Evolutionary conservation across 2,113 vertebrate genomes (phyloP), one percentile per base, ranked within the genome.

Genomic region (Labrus mixtus): DNA sequence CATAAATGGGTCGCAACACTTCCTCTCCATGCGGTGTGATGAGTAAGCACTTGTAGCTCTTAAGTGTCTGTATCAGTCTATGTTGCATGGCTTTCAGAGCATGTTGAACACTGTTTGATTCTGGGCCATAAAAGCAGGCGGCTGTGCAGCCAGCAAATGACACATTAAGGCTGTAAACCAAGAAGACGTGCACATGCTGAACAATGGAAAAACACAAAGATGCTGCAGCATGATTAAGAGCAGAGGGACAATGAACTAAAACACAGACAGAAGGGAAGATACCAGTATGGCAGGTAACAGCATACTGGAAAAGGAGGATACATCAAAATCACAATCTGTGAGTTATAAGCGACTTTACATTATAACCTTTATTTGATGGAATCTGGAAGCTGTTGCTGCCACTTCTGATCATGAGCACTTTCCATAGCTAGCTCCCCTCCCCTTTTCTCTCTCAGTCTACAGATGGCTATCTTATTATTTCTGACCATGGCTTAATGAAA

Each of bases 401-500:
- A 48, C 73, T 75, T 54, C 65, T 53, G 69, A 61, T 59, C 23
- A 69, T 23, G 22, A 48, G 37, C 39, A 22, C 25, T 54, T 73
- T 61, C 23, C 19, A 12, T 9, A 19, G 22, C 1, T 22, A n/a
- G 20, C 17, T 43, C 19, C 36, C 43, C 60, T 9, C 54, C 48
- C 39, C 15, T 10, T 23, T 64, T 68, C 66, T 68, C 56, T 55
- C 67, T 71, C 58, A 39, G 55, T 78, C 74, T 75, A 58, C 85
- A 88, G 88, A 89, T 87, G 86, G 79, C 76, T 76, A 86, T 76
- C 76, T 74, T 90, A 91, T 91, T 91, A 90, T 86, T 92, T 88
- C 76, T 86, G 85, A 91, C 90, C 87, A 87, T 76, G 72, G 83
- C 81, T 89, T 93, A 93, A 93, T 92, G 90, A 88, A 91, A 92